Evolutionary conservation across 2,113 vertebrate species (phyloP), one percentile per base, ranked within the genome.

Genomic region (Nettapus auritus): DNA sequence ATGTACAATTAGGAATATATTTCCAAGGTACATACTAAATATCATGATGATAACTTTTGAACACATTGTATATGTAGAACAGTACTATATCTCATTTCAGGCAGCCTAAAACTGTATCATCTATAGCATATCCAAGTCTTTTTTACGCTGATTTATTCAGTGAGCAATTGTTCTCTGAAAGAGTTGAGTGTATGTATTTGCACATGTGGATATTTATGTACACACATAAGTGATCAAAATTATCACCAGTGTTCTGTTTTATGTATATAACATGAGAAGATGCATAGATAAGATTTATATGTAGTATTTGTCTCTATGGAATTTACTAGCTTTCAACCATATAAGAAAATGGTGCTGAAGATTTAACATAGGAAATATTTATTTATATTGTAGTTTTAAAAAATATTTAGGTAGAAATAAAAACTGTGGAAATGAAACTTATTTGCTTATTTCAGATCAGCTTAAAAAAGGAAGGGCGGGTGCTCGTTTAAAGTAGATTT

Each of bases 401-500:
- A 96, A 78, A 44, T 86, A 57, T 85, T 91, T 76, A 70, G 3
- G n/a, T 52, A 81, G 33, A 67, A 81, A 89, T 69, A 64, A 75
- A 89, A 75, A 42, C 40, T 57, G 36, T 46, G 59, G 75, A 92
- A 67, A 77, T 81, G 60, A 82, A 68, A 82, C 64, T 93, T 92
- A 38, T 57, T 55, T 80, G 29, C n/a, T 94, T 5, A 29, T 34
- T 93, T 56, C 48, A 78, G 26, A 18, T 16, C 23, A 66, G 62
- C 6, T 89, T 63, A 95, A 92, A 92, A 75, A 93, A 76, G 71
- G 67, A 82, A 95, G 26, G 67, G 90, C 93, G 91, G 90, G 83
- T 94, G 90, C 60, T 93, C 76, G 44, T 90, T 87, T 83, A 82
- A 80, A 70, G 9, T 33, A 77, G 87, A 80, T 89, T 84, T 80